Percentiles rank a stretch among this genome's conserved stretches.
Conservation (phyloP, 2,797 vertebrate genomes). For the Acanthornis magna region DNA sequence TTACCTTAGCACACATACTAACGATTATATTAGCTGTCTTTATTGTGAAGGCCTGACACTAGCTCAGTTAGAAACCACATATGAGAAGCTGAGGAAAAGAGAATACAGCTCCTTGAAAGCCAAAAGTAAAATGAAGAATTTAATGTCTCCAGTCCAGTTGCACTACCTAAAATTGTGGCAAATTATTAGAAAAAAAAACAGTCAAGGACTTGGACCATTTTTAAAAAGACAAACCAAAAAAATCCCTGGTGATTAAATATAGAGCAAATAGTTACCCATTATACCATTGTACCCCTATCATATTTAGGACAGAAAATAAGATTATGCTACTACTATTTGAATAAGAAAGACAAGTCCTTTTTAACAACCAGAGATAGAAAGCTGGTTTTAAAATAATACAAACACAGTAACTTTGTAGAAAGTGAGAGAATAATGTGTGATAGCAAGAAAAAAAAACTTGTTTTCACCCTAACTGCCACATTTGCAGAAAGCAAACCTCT, state of each 20-base stretch:
- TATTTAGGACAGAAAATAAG: not conserved
- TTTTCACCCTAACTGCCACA: not conserved
- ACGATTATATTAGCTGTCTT: not conserved
- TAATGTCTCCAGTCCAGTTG: not conserved
- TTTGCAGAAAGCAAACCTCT: not conserved
- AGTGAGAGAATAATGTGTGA: not conserved
- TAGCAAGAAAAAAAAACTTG: not conserved
- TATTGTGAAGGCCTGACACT: not conserved
- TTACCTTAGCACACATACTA: not conserved
- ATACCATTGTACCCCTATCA: not conserved
- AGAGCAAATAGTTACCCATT: not conserved
- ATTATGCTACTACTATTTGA: not conserved
- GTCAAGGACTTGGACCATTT: not conserved
- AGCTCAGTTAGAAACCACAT: not conserved
- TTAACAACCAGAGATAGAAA: not conserved
- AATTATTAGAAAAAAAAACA: not conserved
- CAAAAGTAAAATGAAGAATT: not conserved
- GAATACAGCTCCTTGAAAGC: not conserved
- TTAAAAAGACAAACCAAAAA: not conserved
- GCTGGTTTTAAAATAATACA: not conserved
- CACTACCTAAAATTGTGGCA: not conserved
- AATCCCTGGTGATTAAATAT: accelerated
- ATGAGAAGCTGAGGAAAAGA: not conserved
- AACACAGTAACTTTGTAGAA: not conserved
- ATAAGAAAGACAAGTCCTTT: not conserved